Base-by-base conservation (phyloP, 2,113 vertebrate species). In the Melanostigma gelatinosum region DNA sequence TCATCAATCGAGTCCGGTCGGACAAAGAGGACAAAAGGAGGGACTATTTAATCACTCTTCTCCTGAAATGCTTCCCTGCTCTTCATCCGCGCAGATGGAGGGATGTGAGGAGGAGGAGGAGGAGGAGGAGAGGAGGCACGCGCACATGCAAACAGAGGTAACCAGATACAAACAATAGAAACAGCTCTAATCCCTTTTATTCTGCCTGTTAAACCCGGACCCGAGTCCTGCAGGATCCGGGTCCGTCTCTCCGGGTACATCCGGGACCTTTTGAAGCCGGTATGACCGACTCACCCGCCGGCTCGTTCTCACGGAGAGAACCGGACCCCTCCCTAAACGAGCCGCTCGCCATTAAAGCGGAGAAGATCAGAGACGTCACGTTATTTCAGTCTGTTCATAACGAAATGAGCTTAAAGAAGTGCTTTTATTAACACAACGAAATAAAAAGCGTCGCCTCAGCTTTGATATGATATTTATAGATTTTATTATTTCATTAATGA, bases 71-170 rank as follows among this genome's bases (percentile, higher is more conserved):
- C 86, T 92, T 24, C 91, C 89, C 63, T 88, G 89, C 90, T 92
- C 91, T 24, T 92, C 91, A 36, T 88, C 92, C 22, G 85, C 80
- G 82, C 92, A 85, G 92, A 94, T 93, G 93, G 94, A 95, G 85
- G 90, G 87, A 79, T 89, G 92, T 65, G 52, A 57, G 54, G 91
- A 85, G 83, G 86, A 87, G 68, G 27, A 29, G 27, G 29, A 29
- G 29, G 87, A 89, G 68, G 50, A 54, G 10, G 50, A 54, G 50
- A 86, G 89, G 85, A 86, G 68, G 87, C 89, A 90, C 84, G 80
- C 91, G 1, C 88, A 85, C 77, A 91, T 88, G 77, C 92, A 82
- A 29, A 91, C 87, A 1, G 92, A 96, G 95, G 95, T 96, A 91
- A 94, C 44, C 9, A 58, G 8, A 57, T 4, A 15, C 5, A 27